Evolutionary conservation across 2,113 vertebrate species (phyloP).

Genomic region (Archilochus colubris): DNA sequence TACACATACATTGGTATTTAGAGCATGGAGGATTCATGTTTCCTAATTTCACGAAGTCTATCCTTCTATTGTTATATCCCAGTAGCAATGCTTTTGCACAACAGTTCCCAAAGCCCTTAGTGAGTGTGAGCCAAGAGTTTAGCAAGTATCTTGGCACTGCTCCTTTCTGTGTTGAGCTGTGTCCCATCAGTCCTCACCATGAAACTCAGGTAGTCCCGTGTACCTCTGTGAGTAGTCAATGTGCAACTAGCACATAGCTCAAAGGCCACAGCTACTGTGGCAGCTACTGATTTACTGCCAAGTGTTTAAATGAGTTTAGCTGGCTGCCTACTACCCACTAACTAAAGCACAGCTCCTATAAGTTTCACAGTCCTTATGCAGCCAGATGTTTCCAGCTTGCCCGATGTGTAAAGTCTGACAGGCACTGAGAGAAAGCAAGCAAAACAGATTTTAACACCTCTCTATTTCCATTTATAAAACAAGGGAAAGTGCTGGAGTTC

Average conservation of each 20-base stretch:
- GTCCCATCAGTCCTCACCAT: background rate
- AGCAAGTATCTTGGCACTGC: background rate
- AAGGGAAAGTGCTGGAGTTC: background rate
- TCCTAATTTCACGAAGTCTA: background rate
- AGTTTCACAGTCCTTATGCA: background rate
- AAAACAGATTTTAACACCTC: background rate
- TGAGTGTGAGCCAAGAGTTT: background rate
- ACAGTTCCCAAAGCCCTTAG: background rate
- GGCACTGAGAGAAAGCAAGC: background rate
- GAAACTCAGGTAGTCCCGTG: background rate
- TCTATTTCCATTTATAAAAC: background rate
- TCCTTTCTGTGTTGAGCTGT: background rate
- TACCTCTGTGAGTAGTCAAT: too few relatives aligned
- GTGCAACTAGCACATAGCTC: background rate
- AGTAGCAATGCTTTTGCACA: background rate
- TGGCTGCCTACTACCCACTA: background rate
- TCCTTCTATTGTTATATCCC: background rate
- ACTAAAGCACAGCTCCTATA: background rate
- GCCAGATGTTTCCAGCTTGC: background rate
- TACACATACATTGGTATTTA: rapidly evolving
- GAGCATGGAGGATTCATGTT: background rate
- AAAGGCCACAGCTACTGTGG: background rate
- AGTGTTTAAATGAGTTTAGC: background rate
- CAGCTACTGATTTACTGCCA: background rate
- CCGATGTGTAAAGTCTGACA: background rate